Evolutionary conservation across 2,888 invertebrate genomes (phyloP).

Genomic region (Meandrusa payeni): DNA sequence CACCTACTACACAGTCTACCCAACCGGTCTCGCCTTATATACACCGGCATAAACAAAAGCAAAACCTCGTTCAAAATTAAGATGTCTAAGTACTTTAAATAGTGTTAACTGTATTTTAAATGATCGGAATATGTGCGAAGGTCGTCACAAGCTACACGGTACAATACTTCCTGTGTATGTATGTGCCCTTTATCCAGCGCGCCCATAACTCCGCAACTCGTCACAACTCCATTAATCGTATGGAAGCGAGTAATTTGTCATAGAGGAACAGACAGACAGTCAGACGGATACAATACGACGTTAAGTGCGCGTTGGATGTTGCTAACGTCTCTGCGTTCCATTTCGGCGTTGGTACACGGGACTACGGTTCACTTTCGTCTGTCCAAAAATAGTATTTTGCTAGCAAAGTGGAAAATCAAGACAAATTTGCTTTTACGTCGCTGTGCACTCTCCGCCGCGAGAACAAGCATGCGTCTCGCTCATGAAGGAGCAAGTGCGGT

Average conservation of each 20-base stretch:
- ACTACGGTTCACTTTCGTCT: conserved; percentile 18
- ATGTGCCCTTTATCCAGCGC: conserved; percentile 33
- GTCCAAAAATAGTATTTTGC: background rate
- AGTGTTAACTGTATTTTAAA: too few species aligned
- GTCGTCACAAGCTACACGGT: too few species aligned
- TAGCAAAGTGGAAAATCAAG: conserved; percentile 19
- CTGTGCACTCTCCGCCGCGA: background rate
- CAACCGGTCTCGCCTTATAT: too few species aligned
- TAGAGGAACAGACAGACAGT: conserved; percentile 54
- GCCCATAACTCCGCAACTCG: conserved; percentile 51
- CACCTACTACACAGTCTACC: too few species aligned
- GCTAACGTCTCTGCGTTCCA: background rate
- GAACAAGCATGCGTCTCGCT: conserved; percentile 1
- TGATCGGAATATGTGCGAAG: too few species aligned
- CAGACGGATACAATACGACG: conserved; percentile 38
- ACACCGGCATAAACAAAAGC: too few species aligned
- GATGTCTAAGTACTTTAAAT: too few species aligned
- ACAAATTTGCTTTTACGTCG: conserved; percentile 1
- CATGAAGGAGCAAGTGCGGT: conserved; percentile 10
- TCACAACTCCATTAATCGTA: conserved; percentile 62
- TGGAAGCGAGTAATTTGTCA: conserved; percentile 61
- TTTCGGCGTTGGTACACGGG: background rate
- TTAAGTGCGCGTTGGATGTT: conserved; percentile 29
- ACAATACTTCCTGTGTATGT: too few species aligned
- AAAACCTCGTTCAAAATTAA: too few species aligned